Percentiles rank a stretch among this genome's conserved stretches.
Evolutionary conservation across 2,888 invertebrate species (phyloP).

Genomic region (Brachyopa scutellaris): DNA sequence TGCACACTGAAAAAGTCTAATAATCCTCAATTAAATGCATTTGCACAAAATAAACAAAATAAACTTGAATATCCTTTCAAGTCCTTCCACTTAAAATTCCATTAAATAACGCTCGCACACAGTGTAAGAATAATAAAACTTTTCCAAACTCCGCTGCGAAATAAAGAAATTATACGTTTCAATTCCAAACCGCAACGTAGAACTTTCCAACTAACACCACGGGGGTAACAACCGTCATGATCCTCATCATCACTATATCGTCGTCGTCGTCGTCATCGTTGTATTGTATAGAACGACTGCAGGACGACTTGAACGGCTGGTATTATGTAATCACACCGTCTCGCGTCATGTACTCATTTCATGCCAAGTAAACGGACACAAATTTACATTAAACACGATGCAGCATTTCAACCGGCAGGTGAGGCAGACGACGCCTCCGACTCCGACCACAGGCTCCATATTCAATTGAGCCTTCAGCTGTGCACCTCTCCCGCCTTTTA

Average conservation of each 20-base stretch:
- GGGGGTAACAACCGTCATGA: no score
- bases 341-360: slow-evolving; percentile 17
- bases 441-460: slow-evolving; percentile 18
- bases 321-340: slow-evolving; percentile 24
- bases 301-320: not conserved
- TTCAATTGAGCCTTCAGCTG: slow-evolving; percentile 53
- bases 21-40: no score
- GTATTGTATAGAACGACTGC: no score
- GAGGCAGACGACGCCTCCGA: slow-evolving; percentile 1
- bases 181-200: slow-evolving; percentile 9
- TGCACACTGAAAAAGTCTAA: no score
- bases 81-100: no score
- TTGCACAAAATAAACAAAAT: no score
- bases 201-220: not conserved
- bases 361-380: slow-evolving; percentile 47
- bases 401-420: not conserved
- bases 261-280: not conserved
- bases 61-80: no score
- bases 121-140: not conserved
- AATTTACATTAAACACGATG: slow-evolving; percentile 47
- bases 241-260: not conserved
- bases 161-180: slow-evolving; percentile 46
- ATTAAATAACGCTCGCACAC: no score
- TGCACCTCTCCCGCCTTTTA: slow-evolving; percentile 1
- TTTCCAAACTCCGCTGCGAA: slow-evolving; percentile 2